Base-by-base conservation (phyloP, 2,113 vertebrate genomes). In the Ictalurus punctatus region DNA sequence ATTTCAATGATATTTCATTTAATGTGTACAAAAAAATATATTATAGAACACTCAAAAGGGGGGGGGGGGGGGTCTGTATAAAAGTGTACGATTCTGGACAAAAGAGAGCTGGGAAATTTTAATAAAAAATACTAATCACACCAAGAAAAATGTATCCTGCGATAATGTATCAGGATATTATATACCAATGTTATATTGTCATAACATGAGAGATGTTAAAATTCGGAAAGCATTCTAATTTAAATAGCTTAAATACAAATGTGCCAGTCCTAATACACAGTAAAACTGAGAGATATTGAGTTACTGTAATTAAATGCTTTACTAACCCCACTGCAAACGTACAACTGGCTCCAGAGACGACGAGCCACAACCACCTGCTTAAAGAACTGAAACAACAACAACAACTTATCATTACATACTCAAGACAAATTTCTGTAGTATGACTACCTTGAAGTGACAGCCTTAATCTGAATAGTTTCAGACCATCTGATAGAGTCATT, bases 311-410 rank as follows among this genome's bases (percentile, higher is more conserved):
- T 81, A 19, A 58, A 17, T 27, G 2, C 19, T 58, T 16, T 71
- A 94, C 97, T 98, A 91, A 99, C 98, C 98, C 98, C 3, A 99
- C 91, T 0, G 97, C 96, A 5, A 96, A 97, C 61, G 96, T 91
- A 74, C 97, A 97, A 71, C 97, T 94, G 0, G 94, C 88, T 61
- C 98, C 98, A 0, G 95, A 97, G 80, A 99, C 90, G 2, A 95
- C 80, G 34, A 99, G 95, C 98, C 98, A 99, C 65, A 93, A 88
- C 95, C 96, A 98, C 93, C 96, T 97, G 76, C 81, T 92, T 48
- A 88, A 90, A 54, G 96, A 97, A 90, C 98, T 98, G 73, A 54
- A 89, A 94, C 27, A 89, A n/a, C 0, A 59, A 83, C 58, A 58
- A n/a, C 6, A 56, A 30, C 10, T 17, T 27, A 54, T 25, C 67